Evolutionary conservation across 2,888 invertebrate genomes (phyloP).

Genomic region (Ophraella communa): DNA sequence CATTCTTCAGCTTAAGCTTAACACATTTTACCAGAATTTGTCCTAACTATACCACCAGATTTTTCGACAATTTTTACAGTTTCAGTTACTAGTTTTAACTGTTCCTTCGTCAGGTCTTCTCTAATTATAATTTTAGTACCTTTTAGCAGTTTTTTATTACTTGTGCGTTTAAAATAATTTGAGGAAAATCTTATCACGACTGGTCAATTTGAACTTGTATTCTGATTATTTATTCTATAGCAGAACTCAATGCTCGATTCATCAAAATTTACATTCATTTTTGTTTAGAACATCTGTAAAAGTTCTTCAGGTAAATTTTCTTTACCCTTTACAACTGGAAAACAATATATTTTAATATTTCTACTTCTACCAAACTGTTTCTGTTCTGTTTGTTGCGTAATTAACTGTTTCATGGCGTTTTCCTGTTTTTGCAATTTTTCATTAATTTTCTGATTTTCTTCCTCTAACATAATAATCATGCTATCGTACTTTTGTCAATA

Average conservation of each 20-base stretch:
- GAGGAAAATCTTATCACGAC: conserved; percentile 8
- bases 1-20: conserved; percentile 11
- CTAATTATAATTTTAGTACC: conserved; percentile 9
- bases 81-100: conserved; percentile 8
- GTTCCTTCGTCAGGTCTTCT: conserved; percentile 9
- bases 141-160: conserved; percentile 4
- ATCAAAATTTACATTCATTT: conserved; percentile 9
- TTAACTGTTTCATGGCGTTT: conserved; percentile 1
- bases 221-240: too few relatives aligned
- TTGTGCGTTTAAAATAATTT: conserved; percentile 1
- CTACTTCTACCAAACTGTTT: neutral
- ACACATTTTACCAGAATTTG: conserved; percentile 13
- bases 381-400: neutral
- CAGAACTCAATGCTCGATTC: conserved; percentile 10
- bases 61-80: conserved; percentile 3
- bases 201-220: conserved; percentile 7
- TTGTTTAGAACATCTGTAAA: conserved; percentile 6
- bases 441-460: neutral
- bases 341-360: conserved; percentile 9
- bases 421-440: conserved; percentile 13
- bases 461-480: neutral
- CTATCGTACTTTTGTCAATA: conserved; percentile 1
- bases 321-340: neutral
- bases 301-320: neutral
- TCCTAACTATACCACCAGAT: conserved; percentile 4